Evolutionary conservation across 2,113 vertebrate species (phyloP), one percentile per base, ranked within the genome.

Genomic region (Bolborhynchus lineola): DNA sequence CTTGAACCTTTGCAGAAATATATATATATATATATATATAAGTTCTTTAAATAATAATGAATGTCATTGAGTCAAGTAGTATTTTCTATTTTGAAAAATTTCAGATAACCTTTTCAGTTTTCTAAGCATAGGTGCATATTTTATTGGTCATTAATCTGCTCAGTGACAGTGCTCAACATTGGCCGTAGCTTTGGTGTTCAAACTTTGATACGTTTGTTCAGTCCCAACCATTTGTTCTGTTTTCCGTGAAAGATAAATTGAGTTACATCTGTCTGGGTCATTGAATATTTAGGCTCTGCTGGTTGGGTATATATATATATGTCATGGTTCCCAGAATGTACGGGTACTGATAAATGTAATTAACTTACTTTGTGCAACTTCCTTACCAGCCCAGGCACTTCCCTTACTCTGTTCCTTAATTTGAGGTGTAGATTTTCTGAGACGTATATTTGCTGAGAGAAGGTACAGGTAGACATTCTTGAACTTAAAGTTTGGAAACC

Each of bases 81-180:
- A 17, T 62, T 50, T 86, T 28, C 29, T 50, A 11, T 57, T 55
- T 25, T 9, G 46, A 70, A 87, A 62, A 57, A 15, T 21, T 26
- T 14, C 33, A 26, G 41, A 7, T n/a, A 4, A 10, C 55, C 69
- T 74, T 81, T 89, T 70, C 33, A 44, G 26, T 63, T 88, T 75
- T 53, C 47, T 41, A 16, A 35, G 8, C 2, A 2, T 42, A 33
- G 20, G 11, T 19, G 17, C 1, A 0, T 37, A 2, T 82, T 75
- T 76, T 49, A 5, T 39, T 69, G 42, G 20, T 17, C 41, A 12
- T 25, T 60, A n/a, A 29, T 59, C 28, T 90, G 35, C 42, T 72
- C 29, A 18, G 26, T 67, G 81, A 33, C 39, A 24, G n/a, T 49
- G 20, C n/a, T 39, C 35, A 50, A 7, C 23, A 3, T 8, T 12